These are phyloP conservation scores for Lasiommata megera DNA, from an alignment of 2,888 invertebrate genomes.

Conservation along the genomic window DNA sequence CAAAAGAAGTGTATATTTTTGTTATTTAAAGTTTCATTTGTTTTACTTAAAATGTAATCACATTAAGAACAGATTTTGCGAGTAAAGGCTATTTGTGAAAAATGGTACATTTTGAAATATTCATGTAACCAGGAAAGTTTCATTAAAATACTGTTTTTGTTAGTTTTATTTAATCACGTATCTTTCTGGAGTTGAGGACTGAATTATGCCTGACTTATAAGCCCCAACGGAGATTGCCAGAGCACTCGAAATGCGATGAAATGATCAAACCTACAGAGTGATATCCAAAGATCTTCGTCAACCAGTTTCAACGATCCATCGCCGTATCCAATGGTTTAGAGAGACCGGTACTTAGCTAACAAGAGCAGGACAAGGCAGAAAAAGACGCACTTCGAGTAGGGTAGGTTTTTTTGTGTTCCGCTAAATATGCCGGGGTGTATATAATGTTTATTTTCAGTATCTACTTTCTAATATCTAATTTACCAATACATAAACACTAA, in stretches of 20 bases:
- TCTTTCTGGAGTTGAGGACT: neutral
- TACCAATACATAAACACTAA: too few relatives aligned
- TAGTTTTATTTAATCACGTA: neutral
- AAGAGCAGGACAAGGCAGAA: slow-evolving; percentile 8
- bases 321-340: neutral
- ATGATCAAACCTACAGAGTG: slow-evolving; percentile 1
- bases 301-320: neutral
- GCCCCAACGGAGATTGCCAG: neutral
- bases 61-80: too few relatives aligned
- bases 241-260: neutral
- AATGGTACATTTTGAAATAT: too few relatives aligned
- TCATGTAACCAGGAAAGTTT: too few relatives aligned
- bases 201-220: neutral
- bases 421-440: too few relatives aligned
- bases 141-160: neutral
- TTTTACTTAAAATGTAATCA: too few relatives aligned
- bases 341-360: neutral
- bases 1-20: too few relatives aligned
- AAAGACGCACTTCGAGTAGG: neutral
- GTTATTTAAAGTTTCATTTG: too few relatives aligned
- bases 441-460: too few relatives aligned
- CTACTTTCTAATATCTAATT: too few relatives aligned
- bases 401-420: too few relatives aligned
- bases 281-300: neutral
- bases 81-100: too few relatives aligned